Percentiles rank a stretch among this genome's conserved stretches.
phyloP scores from a whole-genome alignment of 2,797 vertebrate species.

The Cuniculus paca region DNA sequence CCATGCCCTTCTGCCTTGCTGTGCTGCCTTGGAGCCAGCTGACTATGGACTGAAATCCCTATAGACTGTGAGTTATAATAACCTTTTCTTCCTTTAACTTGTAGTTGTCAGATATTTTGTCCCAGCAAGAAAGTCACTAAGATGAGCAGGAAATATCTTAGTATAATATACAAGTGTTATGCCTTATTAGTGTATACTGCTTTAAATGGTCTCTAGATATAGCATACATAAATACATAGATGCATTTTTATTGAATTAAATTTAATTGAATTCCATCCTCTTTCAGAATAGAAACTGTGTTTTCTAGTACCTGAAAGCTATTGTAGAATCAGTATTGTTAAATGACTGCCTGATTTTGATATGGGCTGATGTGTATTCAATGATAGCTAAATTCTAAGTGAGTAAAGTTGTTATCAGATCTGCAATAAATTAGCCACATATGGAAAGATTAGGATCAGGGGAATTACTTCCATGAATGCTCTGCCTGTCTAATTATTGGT shows the following conservation, averaged over 20 bases:
- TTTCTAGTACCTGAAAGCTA: conserved; percentile 29
- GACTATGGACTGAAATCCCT: not conserved
- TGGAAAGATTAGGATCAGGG: not conserved
- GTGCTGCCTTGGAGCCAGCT: not conserved
- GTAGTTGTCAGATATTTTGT: not conserved
- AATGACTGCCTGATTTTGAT: not conserved
- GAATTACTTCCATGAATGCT: not conserved
- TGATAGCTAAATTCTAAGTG: not conserved
- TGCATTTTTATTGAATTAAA: conserved; percentile 19
- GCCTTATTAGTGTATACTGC: not conserved
- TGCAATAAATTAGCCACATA: not conserved
- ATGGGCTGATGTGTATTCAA: not conserved
- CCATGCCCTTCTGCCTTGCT: not conserved
- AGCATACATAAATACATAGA: not conserved
- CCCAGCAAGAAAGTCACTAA: not conserved
- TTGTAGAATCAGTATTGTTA: not conserved
- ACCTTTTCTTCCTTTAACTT: not conserved
- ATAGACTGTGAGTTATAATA: not conserved
- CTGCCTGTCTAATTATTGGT: not conserved
- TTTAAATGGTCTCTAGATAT: not conserved
- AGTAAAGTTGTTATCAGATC: conserved; percentile 3
- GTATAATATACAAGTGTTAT: not conserved
- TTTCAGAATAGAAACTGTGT: conserved; percentile 11
- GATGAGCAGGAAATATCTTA: not conserved
- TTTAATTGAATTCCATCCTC: not conserved